A percentile compares a stretch with the other conserved stretches of the same genome.
phyloP scores from a whole-genome alignment of 2,113 vertebrate genomes.

The Gasterosteus nipponicus region DNA sequence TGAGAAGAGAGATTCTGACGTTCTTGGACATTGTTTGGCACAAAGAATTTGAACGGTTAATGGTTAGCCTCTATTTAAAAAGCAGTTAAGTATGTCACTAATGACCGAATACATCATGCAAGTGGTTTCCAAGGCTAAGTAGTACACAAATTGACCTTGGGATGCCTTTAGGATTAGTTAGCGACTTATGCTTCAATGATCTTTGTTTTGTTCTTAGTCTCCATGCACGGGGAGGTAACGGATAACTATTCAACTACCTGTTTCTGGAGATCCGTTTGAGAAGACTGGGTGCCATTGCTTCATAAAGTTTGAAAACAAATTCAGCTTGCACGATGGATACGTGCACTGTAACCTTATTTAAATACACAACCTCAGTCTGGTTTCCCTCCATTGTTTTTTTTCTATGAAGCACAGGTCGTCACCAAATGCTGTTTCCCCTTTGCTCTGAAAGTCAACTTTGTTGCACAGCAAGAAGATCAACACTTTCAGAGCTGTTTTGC shows the following conservation, averaged over 20 bases:
- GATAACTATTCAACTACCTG: slow-evolving; percentile 8
- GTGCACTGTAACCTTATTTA: slow-evolving; percentile 38
- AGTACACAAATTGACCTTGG: not conserved
- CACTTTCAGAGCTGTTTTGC: slow-evolving; percentile 22
- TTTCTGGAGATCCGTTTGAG: slow-evolving; percentile 7
- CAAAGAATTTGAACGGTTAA: not conserved
- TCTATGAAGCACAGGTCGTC: slow-evolving; percentile 46
- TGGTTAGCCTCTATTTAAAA: not conserved
- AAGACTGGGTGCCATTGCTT: slow-evolving; percentile 21
- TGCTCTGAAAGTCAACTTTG: slow-evolving; percentile 31
- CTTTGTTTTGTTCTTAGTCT: not conserved
- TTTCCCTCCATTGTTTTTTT: slow-evolving; percentile 20
- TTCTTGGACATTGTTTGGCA: not conserved
- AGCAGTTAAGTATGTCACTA: not conserved
- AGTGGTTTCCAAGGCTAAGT: not conserved
- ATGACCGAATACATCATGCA: not conserved
- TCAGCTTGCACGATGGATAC: slow-evolving; percentile 27
- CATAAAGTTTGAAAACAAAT: slow-evolving; percentile 42
- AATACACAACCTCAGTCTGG: slow-evolving; percentile 47
- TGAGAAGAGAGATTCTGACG: not conserved
- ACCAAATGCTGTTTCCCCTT: slow-evolving; percentile 37
- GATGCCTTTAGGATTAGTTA: not conserved
- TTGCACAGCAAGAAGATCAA: slow-evolving; percentile 12
- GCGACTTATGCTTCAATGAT: not conserved
- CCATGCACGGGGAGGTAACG: not conserved